Evolutionary conservation across 2,888 invertebrate genomes (phyloP).

Genomic region (Leucophenga maculata): DNA sequence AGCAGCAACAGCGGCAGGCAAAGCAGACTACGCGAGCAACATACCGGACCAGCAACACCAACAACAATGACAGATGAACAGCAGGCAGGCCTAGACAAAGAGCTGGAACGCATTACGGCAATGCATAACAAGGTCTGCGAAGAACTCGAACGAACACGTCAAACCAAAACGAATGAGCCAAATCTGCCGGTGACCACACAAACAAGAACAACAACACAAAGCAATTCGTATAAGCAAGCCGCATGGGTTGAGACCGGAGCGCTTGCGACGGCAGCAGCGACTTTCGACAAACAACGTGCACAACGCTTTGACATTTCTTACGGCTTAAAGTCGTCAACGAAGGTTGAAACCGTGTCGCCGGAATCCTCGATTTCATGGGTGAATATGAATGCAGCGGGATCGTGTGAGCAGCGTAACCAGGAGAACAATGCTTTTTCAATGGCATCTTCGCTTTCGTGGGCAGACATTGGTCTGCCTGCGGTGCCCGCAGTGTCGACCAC

Average conservation of each 20-base stretch:
- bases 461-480: too few species aligned
- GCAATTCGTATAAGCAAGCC: too few species aligned
- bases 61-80: background rate
- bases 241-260: too few species aligned
- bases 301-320: background rate
- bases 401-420: too few species aligned
- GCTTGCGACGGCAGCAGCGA: background rate
- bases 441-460: too few species aligned
- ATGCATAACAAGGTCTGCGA: slow-evolving; percentile 52
- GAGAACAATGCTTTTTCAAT: too few species aligned
- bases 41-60: background rate
- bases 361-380: background rate
- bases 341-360: background rate
- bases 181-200: background rate
- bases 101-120: slow-evolving; percentile 32
- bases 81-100: background rate
- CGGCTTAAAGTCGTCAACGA: background rate
- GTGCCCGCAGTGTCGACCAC: too few species aligned
- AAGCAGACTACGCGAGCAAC: background rate
- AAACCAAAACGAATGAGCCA: background rate
- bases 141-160: slow-evolving; percentile 36
- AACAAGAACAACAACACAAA: background rate
- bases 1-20: background rate
- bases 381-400: too few species aligned
- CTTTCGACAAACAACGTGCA: background rate